Base-by-base conservation (phyloP, 2,888 invertebrate species). In the Habroteleia sp. region DNA sequence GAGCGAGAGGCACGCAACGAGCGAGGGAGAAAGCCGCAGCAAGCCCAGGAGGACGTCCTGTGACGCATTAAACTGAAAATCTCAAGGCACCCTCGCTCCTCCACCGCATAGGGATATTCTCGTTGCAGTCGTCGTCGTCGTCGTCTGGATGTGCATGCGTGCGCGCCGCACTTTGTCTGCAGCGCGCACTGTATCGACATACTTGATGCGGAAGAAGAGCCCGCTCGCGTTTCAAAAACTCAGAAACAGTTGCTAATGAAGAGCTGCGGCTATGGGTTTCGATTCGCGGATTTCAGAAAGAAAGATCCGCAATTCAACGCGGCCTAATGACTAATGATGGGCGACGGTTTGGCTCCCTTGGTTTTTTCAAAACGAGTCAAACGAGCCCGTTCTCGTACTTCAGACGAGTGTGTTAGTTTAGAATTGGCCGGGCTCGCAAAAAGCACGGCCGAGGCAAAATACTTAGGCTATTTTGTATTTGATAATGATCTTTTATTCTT, bases 51-150 rank as follows among this genome's bases (percentile, higher is more conserved):
- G 83, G 82, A 83, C 83, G 81, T 84, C 83, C 84, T 84, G 83
- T 83, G 83, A 85, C 83, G 84, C 84, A 83, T 84, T 85, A 84
- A 85, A 85, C 83, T 85, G 83, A 84, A 84, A 85, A 85, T 85
- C 84, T 84, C 84, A 85, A 84, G 84, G 84, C 83, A 83, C 84
- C 85, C 85, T 81, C 73, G 68, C 74, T 39, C 3, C 41, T 37
- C 65, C 69, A 39, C 44, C 33, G 31, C 63, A 41, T 29, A 37
- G 65, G 65, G 72, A 65, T 58, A 65, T 65, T 65, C 54, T 54
- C 54, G 41, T 25, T 37, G 29, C 7, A 6, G 35, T 29, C 33
- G 23, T 50, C 3, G 42, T 50, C 25, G 41, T 10, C 48, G 29
- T 23, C 63, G 62, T 31, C 33, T 62, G 46, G 27, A 54, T 62